Evolutionary conservation across 2,888 invertebrate genomes (phyloP), one percentile per base, ranked within the genome.

Genomic region (Brachylomia viminalis): DNA sequence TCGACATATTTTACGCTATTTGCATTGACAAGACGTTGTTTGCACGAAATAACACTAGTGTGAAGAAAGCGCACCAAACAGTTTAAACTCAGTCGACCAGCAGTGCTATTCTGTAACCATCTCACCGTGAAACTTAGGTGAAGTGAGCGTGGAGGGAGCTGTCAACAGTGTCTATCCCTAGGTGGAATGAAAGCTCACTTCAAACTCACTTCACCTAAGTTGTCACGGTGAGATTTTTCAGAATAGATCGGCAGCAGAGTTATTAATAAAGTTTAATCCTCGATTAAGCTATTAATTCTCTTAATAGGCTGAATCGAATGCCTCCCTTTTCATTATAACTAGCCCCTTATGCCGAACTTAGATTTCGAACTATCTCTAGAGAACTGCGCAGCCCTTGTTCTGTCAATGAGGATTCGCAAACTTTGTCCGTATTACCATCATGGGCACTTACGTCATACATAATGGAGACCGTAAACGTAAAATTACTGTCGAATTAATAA

Each of bases 241-340:
- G n/a, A n/a, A n/a, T n/a, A n/a, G n/a, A n/a, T n/a, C n/a, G n/a
- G n/a, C n/a, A 56, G 38, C 17, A 10, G 7, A 71, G 27, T 71
- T 42, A 79, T 83, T 77, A 62, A 85, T 65, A 76, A 76, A 87
- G 74, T 80, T 79, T 65, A 77, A 77, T 71, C 65, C 58, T 74
- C 73, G 61, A 84, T 81, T 84, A 79, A 82, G 78, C 85, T 80
- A 80, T 79, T 75, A 79, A 76, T 70, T 58, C 58, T 65, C n/a
- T 65, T 56, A 70, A 83, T 74, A 68, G 54, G 54, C 42, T 67
- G 74, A 77, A 82, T 81, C 42, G 62, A 74, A 79, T 56, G 69
- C 45, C 64, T 61, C 58, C 73, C 77, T 72, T 83, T 85, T 72
- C 45, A 77, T 67, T 72, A 54, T 38, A 68, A 73, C 75, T 33